These are phyloP conservation scores for Trypoxylon attenuatum DNA, from an alignment of 2,888 invertebrate genomes.

Conservation along the genomic window DNA sequence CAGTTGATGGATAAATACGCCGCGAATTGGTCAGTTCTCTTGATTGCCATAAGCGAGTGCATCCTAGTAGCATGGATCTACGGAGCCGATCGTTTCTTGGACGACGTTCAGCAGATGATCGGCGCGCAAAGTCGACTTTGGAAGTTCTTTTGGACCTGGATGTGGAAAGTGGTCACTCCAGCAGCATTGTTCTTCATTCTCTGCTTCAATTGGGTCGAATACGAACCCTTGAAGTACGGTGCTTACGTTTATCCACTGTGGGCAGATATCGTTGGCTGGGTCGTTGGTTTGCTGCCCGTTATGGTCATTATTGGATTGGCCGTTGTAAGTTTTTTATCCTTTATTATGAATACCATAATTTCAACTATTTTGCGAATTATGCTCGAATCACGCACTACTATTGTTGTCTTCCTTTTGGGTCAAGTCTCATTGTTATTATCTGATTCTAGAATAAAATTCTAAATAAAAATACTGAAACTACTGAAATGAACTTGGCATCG, in stretches of 20 bases:
- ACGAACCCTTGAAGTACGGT: constrained; percentile 84
- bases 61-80: constrained; percentile 89
- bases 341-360: too few relatives aligned
- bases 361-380: too few relatives aligned
- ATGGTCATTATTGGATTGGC: constrained; percentile 77
- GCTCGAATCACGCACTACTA: too few relatives aligned
- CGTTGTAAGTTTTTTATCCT: constrained; percentile 65
- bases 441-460: too few relatives aligned
- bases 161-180: constrained; percentile 87
- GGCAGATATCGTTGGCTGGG: constrained; percentile 88
- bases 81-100: constrained; percentile 86
- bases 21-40: constrained; percentile 85
- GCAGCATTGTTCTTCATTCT: constrained; percentile 85
- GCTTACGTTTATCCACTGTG: constrained; percentile 86
- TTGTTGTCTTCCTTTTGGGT: too few relatives aligned
- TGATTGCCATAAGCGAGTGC: constrained; percentile 86
- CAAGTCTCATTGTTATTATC: too few relatives aligned
- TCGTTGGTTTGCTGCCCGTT: constrained; percentile 84
- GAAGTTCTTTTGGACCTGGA: constrained; percentile 83
- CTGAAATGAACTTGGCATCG: too few relatives aligned
- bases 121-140: constrained; percentile 81
- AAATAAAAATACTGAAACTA: too few relatives aligned
- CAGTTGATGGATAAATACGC: constrained; percentile 87
- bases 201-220: constrained; percentile 87
- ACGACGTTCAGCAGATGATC: constrained; percentile 88